Conservation (phyloP, 2,797 vertebrate species). For the Coregonus suidteri region DNA sequence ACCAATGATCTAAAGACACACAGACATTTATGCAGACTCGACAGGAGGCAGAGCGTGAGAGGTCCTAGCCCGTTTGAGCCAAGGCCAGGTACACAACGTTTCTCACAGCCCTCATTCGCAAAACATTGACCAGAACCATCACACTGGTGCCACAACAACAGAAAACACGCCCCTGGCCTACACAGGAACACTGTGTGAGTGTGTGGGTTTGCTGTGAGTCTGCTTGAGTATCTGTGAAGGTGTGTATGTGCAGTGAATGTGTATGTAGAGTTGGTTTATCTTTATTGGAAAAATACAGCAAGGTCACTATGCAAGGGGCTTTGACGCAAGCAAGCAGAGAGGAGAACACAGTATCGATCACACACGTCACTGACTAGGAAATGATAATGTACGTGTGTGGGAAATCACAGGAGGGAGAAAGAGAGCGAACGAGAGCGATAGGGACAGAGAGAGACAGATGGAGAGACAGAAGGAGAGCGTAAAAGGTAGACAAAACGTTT, state of each 20-base stretch:
- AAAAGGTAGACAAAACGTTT: neutral
- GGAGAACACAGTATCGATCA: slow-evolving; percentile 41
- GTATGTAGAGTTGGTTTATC: slow-evolving; percentile 40
- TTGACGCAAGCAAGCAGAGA: slow-evolving; percentile 60
- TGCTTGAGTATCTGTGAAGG: neutral
- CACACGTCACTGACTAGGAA: slow-evolving; percentile 22
- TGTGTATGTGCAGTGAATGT: slow-evolving; percentile 2
- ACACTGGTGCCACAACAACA: slow-evolving; percentile 19
- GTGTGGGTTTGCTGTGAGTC: neutral
- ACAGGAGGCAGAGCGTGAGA: slow-evolving; percentile 9
- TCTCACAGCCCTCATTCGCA: slow-evolving; percentile 65
- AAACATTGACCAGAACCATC: slow-evolving; percentile 72
- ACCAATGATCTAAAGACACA: neutral
- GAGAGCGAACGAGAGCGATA: no score
- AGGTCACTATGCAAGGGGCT: slow-evolving; percentile 60
- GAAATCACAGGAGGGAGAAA: slow-evolving; percentile 3
- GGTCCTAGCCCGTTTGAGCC: slow-evolving; percentile 46
- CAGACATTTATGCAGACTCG: neutral
- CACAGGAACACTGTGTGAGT: slow-evolving; percentile 30
- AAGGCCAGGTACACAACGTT: slow-evolving; percentile 55
- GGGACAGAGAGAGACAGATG: no score
- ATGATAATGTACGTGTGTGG: slow-evolving; percentile 15
- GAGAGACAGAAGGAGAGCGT: neutral
- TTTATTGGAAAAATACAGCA: slow-evolving; percentile 62
- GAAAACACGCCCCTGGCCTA: slow-evolving; percentile 35